A percentile compares a stretch with the other conserved stretches of the same genome.
phyloP scores from a whole-genome alignment of 1,140 invertebrate species.

The Cotesia typhae region DNA sequence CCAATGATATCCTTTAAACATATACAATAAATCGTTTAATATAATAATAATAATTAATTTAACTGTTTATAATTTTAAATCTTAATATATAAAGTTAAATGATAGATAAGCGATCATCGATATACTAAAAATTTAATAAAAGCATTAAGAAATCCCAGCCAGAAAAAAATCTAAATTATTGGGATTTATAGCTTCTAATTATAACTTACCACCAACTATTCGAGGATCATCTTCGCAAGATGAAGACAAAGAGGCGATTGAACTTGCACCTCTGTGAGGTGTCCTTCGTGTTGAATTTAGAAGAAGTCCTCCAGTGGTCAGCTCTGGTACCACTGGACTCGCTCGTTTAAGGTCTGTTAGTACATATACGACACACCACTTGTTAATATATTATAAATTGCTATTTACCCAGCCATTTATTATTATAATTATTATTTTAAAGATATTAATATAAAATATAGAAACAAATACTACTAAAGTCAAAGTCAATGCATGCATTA shows the following conservation, averaged over 20 bases:
- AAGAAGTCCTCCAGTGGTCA: constrained; percentile 67
- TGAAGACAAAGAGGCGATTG: constrained; percentile 61
- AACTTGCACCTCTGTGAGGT: constrained; percentile 61
- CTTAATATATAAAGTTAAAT: neutral
- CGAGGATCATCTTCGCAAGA: constrained; percentile 69
- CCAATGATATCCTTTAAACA: constrained; percentile 87
- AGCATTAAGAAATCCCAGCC: neutral
- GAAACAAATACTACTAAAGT: neutral
- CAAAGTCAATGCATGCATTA: constrained; percentile 50
- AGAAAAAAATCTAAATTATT: neutral
- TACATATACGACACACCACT: constrained; percentile 51
- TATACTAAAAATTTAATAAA: no score
- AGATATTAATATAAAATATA: no score
- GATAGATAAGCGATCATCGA: neutral
- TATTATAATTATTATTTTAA: neutral
- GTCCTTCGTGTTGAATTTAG: constrained; percentile 61
- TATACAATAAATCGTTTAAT: neutral
- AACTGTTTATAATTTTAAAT: no score
- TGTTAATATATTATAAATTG: constrained; percentile 25
- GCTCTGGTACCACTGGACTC: constrained; percentile 66
- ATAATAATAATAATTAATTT: no score
- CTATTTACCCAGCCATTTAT: constrained; percentile 27
- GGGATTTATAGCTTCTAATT: no score
- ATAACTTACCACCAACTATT: constrained; percentile 66
- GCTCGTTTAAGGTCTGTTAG: constrained; percentile 67